These are phyloP conservation scores for Contarinia nasturtii DNA, from an alignment of 1,140 invertebrate species.

Conservation along the genomic window DNA sequence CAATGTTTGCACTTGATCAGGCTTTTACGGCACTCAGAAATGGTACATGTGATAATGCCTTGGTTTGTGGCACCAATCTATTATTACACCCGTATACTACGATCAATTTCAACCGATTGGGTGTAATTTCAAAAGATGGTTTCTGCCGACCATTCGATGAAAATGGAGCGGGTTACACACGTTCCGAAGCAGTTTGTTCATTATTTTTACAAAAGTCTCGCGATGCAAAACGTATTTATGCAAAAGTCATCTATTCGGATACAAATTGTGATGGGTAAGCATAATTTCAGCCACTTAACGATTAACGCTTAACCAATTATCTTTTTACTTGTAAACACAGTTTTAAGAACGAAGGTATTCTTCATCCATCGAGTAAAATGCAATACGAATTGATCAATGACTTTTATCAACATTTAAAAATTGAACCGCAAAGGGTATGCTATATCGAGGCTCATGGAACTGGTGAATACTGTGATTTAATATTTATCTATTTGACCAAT, in stretches of 20 bases:
- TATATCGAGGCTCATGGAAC: slow-evolving; percentile 90
- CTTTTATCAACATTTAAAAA: slow-evolving; percentile 68
- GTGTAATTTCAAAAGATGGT: slow-evolving; percentile 71
- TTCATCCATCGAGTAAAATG: slow-evolving; percentile 68
- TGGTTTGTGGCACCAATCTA: slow-evolving; percentile 70
- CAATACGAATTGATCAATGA: slow-evolving; percentile 62
- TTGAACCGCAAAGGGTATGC: slow-evolving; percentile 47
- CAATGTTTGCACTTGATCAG: slow-evolving; percentile 63
- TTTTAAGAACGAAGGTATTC: slow-evolving; percentile 77
- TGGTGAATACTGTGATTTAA: too few relatives aligned
- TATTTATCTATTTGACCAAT: too few relatives aligned
- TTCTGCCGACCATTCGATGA: slow-evolving; percentile 80
- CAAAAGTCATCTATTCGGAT: slow-evolving; percentile 29
- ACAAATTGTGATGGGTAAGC: slow-evolving; percentile 72
- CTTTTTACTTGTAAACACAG: too few relatives aligned
- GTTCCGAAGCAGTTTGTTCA: slow-evolving; percentile 57
- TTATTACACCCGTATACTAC: slow-evolving; percentile 72
- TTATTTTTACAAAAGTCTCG: slow-evolving; percentile 66
- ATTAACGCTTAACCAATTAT: too few relatives aligned
- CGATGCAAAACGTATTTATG: slow-evolving; percentile 57
- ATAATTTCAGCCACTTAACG: too few relatives aligned
- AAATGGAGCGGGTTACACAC: slow-evolving; percentile 50
- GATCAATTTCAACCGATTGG: slow-evolving; percentile 57
- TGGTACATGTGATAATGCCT: slow-evolving; percentile 66
- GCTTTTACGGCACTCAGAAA: slow-evolving; percentile 56